Base-by-base conservation (phyloP, 92 coral and sea anemone species). In the Anthopleura xanthogrammica region DNA sequence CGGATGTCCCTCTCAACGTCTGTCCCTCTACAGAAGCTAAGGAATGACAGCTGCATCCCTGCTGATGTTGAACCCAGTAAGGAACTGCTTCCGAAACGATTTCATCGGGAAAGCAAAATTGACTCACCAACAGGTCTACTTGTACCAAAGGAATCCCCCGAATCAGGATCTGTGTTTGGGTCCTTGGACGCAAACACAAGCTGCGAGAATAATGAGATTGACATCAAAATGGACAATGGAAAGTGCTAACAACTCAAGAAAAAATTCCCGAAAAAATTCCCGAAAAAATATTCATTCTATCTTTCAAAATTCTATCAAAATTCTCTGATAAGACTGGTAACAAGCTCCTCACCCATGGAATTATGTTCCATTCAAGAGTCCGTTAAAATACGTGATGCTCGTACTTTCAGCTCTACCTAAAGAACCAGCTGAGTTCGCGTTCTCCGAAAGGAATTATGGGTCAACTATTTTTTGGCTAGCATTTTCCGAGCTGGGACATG, bases 1-100 rank as follows among this genome's bases (percentile, higher is more conserved):
- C 60, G 88, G 41, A 85, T 79, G 83, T 85, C 88, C 10, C 83
- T 85, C 6, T 75, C 88, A 5, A 84, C 82, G n/a, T 41, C 76
- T 20, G 79, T 85, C 24, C 88, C 88, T 3, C 73, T 85, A 22
- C 83, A 55, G 52, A 85, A 79, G 75, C 88, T 85, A 36, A 71
- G 88, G 71, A 85, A 79, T 42, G 83, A 85, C 66, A 85, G 88
- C 74, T 39, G 41, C 4, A 56, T 72, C 12, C 88, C 82, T 3
- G 52, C 3, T 16, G 76, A 65, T 74, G 72, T 5, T 40, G 17
- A 52, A 8, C 52, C 78, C 58, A 54, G 58, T 4, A 74, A 60
- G n/a, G 79, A 75, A 24, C 52, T 72, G 40, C 39, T 68, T 58
- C 40, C 80, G 7, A 48, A 41, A 50, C 52, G 72, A 66, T 5